Evolutionary conservation across 2,888 invertebrate species (phyloP).

Genomic region (Temnothorax ravouxi): DNA sequence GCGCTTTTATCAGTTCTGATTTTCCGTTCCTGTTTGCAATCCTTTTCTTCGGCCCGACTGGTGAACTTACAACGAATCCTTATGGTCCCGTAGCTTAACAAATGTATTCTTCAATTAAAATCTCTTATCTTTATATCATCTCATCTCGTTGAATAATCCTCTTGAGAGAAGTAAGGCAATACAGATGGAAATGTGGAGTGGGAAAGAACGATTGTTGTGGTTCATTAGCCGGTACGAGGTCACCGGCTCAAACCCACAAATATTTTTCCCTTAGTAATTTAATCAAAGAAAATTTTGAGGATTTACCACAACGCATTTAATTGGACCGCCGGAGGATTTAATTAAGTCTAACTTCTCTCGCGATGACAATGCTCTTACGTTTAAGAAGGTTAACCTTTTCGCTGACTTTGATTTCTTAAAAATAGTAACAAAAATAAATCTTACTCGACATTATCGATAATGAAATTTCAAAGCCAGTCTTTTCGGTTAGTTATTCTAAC

Average conservation of each 20-base stretch:
- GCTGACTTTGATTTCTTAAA: neutral
- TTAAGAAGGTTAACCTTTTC: neutral
- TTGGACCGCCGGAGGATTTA: conserved; percentile 5
- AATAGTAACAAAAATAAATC: neutral
- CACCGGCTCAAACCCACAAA: conserved; percentile 4
- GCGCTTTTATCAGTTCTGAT: conserved; percentile 41
- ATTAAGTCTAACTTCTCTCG: neutral
- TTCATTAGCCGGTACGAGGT: neutral
- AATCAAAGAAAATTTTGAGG: neutral
- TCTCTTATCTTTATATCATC: conserved; percentile 14
- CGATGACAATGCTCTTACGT: neutral
- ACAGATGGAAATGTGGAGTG: neutral
- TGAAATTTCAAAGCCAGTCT: neutral
- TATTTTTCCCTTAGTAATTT: neutral
- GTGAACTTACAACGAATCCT: conserved; percentile 13
- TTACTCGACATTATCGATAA: neutral
- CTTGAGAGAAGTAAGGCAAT: neutral
- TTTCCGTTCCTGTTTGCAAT: conserved; percentile 2
- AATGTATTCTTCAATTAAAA: conserved; percentile 35
- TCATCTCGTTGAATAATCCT: conserved; percentile 24
- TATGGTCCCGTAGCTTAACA: conserved; percentile 7
- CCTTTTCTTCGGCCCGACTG: neutral
- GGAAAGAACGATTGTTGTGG: neutral
- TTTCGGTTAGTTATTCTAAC: conserved; percentile 60
- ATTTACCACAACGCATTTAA: neutral